phyloP scores from a whole-genome alignment of 2,797 vertebrate species.

The Mus spretus region DNA sequence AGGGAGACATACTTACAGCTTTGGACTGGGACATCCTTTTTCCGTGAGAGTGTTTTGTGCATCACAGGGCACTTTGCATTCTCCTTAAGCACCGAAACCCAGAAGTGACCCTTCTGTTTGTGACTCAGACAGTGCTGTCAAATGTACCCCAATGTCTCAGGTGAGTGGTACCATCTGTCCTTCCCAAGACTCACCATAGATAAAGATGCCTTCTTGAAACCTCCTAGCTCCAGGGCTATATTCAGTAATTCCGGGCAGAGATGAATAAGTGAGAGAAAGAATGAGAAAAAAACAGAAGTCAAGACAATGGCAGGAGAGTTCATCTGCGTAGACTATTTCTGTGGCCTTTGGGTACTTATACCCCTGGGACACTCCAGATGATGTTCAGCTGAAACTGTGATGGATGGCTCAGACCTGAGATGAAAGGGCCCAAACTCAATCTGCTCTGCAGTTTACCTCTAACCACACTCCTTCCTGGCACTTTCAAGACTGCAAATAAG shows the following conservation, averaged over 20 bases:
- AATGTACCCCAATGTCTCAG: not conserved
- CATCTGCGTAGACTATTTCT: not conserved
- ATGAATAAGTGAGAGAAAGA: not conserved
- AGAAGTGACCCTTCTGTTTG: not conserved
- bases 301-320: not conserved
- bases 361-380: not conserved
- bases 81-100: not conserved
- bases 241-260: not conserved
- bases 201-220: not conserved
- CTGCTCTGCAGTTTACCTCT: conserved; percentile 25
- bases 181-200: not conserved
- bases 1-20: not conserved
- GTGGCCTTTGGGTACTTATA: not conserved
- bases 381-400: not conserved
- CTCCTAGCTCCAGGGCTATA: not conserved
- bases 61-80: not conserved
- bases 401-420: not conserved
- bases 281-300: not conserved
- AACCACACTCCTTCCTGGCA: conserved; percentile 36
- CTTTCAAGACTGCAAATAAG: conserved; percentile 48
- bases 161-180: not conserved
- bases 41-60: not conserved
- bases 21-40: not conserved
- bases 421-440: not conserved
- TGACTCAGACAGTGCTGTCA: not conserved